These are phyloP conservation scores for Lophius piscatorius DNA, from an alignment of 2,113 vertebrate genomes.

Conservation along the genomic window DNA sequence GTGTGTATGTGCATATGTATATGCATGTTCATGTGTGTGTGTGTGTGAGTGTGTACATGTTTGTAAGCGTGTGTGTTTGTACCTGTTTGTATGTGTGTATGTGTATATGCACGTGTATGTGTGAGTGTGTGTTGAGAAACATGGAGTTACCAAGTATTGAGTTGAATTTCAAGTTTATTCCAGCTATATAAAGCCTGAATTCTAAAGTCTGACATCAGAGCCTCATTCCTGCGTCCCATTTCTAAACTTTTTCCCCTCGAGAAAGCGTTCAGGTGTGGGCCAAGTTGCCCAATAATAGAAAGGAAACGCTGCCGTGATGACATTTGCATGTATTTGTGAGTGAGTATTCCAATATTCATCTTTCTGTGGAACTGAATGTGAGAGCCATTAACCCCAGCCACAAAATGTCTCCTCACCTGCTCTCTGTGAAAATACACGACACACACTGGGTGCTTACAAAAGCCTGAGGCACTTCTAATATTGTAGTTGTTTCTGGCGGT, in stretches of 20 bases:
- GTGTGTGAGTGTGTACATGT: background rate
- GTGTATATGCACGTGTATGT: background rate
- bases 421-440: slow-evolving; percentile 21
- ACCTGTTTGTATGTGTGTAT: too few relatives aligned
- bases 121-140: background rate
- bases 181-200: too few relatives aligned
- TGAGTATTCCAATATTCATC: background rate
- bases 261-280: slow-evolving; percentile 4
- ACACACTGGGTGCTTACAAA: slow-evolving; percentile 9
- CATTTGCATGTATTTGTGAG: slow-evolving; percentile 9
- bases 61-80: background rate
- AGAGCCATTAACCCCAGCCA: slow-evolving; percentile 23
- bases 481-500: too few relatives aligned
- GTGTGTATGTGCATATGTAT: too few relatives aligned
- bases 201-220: too few relatives aligned
- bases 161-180: too few relatives aligned
- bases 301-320: slow-evolving; percentile 6
- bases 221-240: too few relatives aligned
- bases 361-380: slow-evolving; percentile 4
- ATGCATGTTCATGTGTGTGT: background rate
- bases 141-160: too few relatives aligned
- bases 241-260: slow-evolving; percentile 7
- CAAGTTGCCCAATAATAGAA: too few relatives aligned
- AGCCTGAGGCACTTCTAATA: background rate
- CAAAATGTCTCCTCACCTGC: slow-evolving; percentile 16